Evolutionary conservation across 1,140 invertebrate genomes (phyloP), one percentile per base, ranked within the genome.

Genomic region (Cotesia chilonis): DNA sequence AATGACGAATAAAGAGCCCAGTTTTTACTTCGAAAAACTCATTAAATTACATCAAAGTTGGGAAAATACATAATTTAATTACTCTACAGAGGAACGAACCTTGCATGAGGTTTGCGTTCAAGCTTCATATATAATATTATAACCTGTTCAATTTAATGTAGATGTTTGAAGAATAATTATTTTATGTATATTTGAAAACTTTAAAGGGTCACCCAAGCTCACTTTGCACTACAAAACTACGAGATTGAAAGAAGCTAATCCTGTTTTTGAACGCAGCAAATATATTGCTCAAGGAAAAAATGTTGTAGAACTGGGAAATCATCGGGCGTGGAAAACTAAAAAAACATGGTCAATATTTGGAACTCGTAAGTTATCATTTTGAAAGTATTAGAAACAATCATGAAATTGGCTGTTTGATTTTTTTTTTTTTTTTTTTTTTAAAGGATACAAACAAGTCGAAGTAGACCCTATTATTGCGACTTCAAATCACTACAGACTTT

Each of bases 261-360:
- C 88, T 0, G 87, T 89, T 41, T 87, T 88, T 68, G 82, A 88
- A 71, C 81, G 90, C 4, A 91, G 90, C 64, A 92, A 92, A 79
- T 89, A 88, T 77, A 90, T 92, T 38, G 89, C 89, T 6, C 83
- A 89, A 69, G 85, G 90, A 0, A 80, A 86, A 4, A 76, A 82
- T 41, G 87, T 90, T 2, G 84, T 90, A 1, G 89, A 90, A 76
- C 88, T 91, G 71, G 90, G 91, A 1, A 92, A 92, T 78, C 91
- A 92, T 83, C 88, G 89, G 76, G 87, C 91, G 0, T 91, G 90
- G 88, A 84, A 89, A 76, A 84, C 77, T 52, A 78, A 71, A 20
- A 70, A 69, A 38, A 41, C 60, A 12, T 72, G 70, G 67, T 75
- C 69, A 17, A 47, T 77, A 28, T 61, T 71, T 37, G 7, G n/a